phyloP scores from a whole-genome alignment of 2,797 vertebrate genomes.

The Acropternis orthonyx region DNA sequence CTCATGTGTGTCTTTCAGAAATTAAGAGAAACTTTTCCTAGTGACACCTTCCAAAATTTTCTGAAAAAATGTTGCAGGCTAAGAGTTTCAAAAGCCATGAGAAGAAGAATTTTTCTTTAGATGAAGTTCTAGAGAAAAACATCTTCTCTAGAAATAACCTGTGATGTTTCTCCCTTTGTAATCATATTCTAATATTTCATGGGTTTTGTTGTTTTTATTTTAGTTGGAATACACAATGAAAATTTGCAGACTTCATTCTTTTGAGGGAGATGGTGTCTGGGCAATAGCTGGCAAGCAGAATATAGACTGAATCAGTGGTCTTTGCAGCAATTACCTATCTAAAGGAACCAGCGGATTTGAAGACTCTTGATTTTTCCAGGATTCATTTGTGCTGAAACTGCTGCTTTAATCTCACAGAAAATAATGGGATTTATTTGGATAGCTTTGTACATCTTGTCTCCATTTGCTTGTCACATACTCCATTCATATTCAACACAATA shows the following conservation, averaged over 20 bases:
- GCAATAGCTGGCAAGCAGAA: not conserved
- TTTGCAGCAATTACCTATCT: not conserved
- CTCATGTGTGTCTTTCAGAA: not conserved
- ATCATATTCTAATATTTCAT: not conserved
- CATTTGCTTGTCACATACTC: not conserved
- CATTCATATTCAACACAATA: not conserved
- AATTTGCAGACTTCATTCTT: not conserved
- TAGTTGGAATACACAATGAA: not conserved
- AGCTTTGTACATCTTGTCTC: not conserved
- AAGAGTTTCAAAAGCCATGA: not conserved
- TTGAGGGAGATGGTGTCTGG: not conserved
- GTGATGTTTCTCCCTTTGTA: not conserved
- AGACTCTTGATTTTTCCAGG: not conserved
- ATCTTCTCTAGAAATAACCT: not conserved
- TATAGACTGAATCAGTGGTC: not conserved
- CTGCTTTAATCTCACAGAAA: not conserved
- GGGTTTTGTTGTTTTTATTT: not conserved
- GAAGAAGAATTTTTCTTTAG: not conserved
- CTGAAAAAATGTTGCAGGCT: not conserved
- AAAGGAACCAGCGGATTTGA: not conserved
- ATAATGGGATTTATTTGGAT: not conserved
- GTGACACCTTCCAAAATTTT: not conserved
- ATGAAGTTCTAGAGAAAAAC: not conserved
- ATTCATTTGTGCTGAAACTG: not conserved
- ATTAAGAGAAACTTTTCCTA: not conserved